A percentile compares a stretch with the other conserved stretches of the same genome.
Conservation (phyloP, 2,113 vertebrate species). For the Gymnarchus niloticus region DNA sequence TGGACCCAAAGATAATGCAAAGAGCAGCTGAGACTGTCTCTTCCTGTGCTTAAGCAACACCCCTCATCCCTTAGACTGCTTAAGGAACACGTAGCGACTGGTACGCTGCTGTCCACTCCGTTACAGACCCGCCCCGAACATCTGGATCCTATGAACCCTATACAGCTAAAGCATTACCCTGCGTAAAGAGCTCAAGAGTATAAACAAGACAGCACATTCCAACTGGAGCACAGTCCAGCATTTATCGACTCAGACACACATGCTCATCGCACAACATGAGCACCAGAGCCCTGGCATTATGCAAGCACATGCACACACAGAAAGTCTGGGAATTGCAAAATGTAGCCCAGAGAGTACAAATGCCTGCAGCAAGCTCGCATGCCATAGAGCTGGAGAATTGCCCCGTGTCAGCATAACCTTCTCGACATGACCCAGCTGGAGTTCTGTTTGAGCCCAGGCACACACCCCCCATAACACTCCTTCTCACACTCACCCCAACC, state of each 20-base stretch:
- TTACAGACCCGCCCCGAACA: conserved; percentile 17
- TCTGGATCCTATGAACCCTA: conserved; percentile 19
- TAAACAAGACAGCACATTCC: conserved; percentile 36
- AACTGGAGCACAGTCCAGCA: conserved; percentile 28
- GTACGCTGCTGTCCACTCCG: conserved; percentile 6
- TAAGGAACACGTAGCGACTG: conserved; percentile 33
- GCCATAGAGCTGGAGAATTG: neutral
- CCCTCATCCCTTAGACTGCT: neutral
- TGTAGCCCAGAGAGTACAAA: neutral
- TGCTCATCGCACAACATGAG: neutral
- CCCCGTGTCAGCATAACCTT: neutral
- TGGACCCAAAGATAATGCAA: conserved; percentile 47
- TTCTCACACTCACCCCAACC: neutral
- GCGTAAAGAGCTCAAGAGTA: conserved; percentile 40
- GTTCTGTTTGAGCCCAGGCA: neutral
- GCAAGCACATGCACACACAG: conserved; percentile 5
- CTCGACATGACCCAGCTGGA: neutral
- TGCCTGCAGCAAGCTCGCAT: neutral
- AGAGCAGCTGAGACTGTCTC: conserved; percentile 53
- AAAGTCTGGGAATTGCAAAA: neutral
- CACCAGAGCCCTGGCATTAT: neutral
- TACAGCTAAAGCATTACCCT: conserved; percentile 17
- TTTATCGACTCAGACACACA: neutral
- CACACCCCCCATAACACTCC: neutral
- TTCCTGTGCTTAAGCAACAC: conserved; percentile 59